Evolutionary conservation across 2,797 vertebrate species (phyloP).

Genomic region (Premnoplex brunnescens): DNA sequence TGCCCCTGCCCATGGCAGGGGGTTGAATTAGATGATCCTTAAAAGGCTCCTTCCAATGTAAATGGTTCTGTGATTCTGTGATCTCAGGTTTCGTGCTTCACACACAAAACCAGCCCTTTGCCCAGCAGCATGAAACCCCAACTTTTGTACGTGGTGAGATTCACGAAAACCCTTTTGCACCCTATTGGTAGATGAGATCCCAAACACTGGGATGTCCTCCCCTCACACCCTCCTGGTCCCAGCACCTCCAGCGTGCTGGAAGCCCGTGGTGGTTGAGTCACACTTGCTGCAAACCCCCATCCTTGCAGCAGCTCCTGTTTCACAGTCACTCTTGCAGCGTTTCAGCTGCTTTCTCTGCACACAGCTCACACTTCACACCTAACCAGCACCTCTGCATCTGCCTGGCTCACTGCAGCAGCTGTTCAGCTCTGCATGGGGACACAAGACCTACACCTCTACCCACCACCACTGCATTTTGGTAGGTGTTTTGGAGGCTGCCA

Average conservation of each 20-base stretch:
- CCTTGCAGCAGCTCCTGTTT: neutral
- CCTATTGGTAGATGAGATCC: neutral
- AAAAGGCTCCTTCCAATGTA: neutral
- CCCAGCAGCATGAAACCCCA: rapidly evolving
- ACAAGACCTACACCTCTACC: neutral
- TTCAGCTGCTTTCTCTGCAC: neutral
- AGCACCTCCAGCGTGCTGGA: neutral
- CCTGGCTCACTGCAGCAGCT: neutral
- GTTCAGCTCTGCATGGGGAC: neutral
- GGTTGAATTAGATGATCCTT: neutral
- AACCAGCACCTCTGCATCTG: rapidly evolving
- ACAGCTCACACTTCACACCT: neutral
- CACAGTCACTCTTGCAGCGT: neutral
- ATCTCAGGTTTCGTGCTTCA: neutral
- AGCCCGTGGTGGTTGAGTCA: neutral
- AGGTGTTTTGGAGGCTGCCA: neutral
- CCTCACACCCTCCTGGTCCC: neutral
- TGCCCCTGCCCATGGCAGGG: neutral
- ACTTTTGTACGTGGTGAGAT: rapidly evolving
- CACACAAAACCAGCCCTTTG: neutral
- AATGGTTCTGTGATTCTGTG: neutral
- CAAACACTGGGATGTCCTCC: neutral
- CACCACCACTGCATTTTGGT: neutral
- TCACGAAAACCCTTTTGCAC: neutral
- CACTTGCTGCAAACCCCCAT: neutral